Percentiles rank a stretch among this genome's conserved stretches.
Conservation (phyloP, 2,888 invertebrate species). For the Cephus sareptanus region DNA sequence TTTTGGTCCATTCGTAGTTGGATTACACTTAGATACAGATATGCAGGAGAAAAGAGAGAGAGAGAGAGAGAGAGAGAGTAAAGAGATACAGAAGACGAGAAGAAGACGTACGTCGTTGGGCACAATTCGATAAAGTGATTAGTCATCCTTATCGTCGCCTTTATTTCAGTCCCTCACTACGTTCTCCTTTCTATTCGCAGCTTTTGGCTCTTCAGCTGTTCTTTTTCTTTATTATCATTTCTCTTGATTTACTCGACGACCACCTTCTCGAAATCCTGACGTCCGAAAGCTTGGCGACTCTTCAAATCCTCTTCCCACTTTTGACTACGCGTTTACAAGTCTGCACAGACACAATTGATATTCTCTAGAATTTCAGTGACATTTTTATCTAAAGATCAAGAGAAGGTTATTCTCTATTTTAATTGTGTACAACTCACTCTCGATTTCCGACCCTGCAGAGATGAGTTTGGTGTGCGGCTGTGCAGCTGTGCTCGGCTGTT, state of each 20-base stretch:
- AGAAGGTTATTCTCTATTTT: no score
- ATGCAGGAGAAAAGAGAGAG: neutral
- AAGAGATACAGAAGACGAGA: neutral
- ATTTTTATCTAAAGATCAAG: neutral
- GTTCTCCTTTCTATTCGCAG: neutral
- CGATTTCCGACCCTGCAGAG: constrained; percentile 63
- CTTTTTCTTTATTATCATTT: neutral
- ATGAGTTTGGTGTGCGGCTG: constrained; percentile 64
- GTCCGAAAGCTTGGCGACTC: neutral
- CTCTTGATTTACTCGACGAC: neutral
- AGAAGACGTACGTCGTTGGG: neutral
- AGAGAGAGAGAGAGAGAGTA: neutral
- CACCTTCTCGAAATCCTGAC: neutral
- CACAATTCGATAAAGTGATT: neutral
- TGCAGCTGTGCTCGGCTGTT: constrained; percentile 59
- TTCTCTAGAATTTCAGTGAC: neutral
- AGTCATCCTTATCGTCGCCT: neutral
- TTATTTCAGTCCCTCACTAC: neutral
- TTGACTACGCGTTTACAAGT: constrained; percentile 44
- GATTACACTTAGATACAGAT: neutral
- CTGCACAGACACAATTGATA: constrained; percentile 32
- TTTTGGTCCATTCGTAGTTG: neutral
- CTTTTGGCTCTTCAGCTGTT: neutral
- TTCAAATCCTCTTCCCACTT: neutral
- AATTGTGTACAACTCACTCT: constrained; percentile 48